Percentiles rank a stretch among this genome's conserved stretches.
Conservation (phyloP, 2,113 vertebrate species). For the Galeopterus variegatus region DNA sequence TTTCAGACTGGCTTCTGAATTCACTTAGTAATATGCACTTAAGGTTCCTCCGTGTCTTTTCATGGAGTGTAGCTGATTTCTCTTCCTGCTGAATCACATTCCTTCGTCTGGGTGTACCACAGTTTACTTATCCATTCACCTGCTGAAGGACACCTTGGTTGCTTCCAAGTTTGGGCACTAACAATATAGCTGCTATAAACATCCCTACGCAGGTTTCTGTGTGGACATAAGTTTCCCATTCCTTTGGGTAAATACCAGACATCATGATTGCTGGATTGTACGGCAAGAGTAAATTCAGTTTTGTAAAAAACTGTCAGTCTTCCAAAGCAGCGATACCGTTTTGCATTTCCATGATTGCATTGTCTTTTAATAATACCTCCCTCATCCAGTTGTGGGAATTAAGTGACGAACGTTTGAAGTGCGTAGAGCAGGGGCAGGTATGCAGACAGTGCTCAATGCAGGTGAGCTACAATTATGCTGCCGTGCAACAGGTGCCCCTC, state of each 20-base stretch:
- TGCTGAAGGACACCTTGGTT: neutral
- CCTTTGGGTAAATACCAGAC: neutral
- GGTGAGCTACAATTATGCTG: neutral
- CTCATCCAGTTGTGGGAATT: neutral
- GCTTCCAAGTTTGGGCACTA: neutral
- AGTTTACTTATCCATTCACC: too few relatives aligned
- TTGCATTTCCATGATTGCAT: neutral
- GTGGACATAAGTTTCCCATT: neutral
- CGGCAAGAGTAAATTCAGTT: neutral
- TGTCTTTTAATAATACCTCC: neutral
- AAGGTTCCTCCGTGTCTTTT: neutral
- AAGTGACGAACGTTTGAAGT: neutral
- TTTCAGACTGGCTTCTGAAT: neutral
- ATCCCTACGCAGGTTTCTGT: accelerated
- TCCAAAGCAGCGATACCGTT: neutral
- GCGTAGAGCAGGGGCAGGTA: neutral
- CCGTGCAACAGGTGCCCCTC: neutral
- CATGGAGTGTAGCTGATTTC: neutral
- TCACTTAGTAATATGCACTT: accelerated
- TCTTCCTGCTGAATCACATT: neutral
- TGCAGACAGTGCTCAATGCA: neutral
- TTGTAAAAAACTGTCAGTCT: neutral
- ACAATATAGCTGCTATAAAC: neutral
- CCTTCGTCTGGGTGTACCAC: neutral
- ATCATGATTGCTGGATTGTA: accelerated